Evolutionary conservation across 2,888 invertebrate species (phyloP), one percentile per base, ranked within the genome.

Genomic region (Melieria omissa): DNA sequence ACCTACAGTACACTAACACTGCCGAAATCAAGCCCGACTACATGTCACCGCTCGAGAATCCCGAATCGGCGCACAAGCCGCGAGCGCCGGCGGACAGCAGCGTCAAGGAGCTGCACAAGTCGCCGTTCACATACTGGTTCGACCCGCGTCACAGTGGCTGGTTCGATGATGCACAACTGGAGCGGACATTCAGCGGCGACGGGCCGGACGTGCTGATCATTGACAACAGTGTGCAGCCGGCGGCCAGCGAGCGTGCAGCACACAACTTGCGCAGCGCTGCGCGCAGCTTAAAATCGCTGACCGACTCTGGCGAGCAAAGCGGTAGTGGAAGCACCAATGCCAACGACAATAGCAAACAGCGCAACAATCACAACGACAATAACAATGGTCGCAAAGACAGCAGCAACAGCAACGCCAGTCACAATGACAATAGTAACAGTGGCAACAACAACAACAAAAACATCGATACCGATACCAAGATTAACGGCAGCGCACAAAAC

Each of bases 401-500:
- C n/a, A 58, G 16, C 44, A 55, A 54, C 47, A 55, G 69, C 9
- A 44, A 10, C 7, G 60, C 29, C 14, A 68, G 61, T 62, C 47
- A 47, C 54, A 66, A 55, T 45, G 41, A 45, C 41, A 10, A 41
- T 45, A 8, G n/a, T 4, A 47, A 71, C 46, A 58, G 55, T 60
- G 14, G 4, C 49, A 42, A 58, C 44, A 57, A 12, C 46, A 70
- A 73, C 8, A 58, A 57, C 16, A 65, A 16, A 42, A 65, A 46
- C 16, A 68, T 60, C 41, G 55, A 73, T 60, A 54, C 14, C 16
- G 41, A 9, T 61, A 73, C 47, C 63, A 46, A 57, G 42, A 47
- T 41, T n/a, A 14, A 16, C 57, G 63, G 57, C 58, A 62, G 49
- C 60, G 44, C 61, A 9, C 54, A 57, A 46, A 65, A 61, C 12